phyloP scores from a whole-genome alignment of 2,797 vertebrate species.

The Spinus olivaceus region DNA sequence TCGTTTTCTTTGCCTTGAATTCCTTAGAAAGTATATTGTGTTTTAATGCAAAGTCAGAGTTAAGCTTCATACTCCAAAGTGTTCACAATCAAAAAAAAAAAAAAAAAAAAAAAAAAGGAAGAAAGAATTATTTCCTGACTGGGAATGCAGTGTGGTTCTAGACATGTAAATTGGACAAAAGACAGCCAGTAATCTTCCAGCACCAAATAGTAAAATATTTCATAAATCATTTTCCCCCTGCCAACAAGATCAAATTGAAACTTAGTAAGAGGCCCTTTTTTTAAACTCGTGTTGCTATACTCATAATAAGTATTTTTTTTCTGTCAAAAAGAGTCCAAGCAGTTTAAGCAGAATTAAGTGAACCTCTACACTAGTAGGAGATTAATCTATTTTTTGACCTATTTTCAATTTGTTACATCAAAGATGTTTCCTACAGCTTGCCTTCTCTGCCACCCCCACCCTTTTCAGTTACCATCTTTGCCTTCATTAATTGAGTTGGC shows the following conservation, averaged over 20 bases:
- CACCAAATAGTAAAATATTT: not conserved
- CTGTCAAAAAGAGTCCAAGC: not conserved
- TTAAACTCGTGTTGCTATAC: not conserved
- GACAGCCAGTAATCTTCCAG: not conserved
- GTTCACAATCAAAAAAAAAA: not conserved
- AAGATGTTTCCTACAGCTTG: not conserved
- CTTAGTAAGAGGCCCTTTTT: not conserved
- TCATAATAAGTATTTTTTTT: not conserved
- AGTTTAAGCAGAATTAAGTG: not conserved
- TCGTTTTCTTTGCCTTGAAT: not conserved
- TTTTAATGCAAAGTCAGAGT: not conserved
- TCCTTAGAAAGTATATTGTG: not conserved
- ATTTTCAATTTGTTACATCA: not conserved
- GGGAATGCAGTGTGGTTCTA: not conserved
- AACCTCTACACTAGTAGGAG: not conserved
- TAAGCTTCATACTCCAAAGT: not conserved
- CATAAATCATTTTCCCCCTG: not conserved
- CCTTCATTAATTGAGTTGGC: not conserved
- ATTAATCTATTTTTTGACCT: not conserved
- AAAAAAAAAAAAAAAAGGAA: too few relatives aligned
- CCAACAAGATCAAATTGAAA: not conserved
- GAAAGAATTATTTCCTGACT: not conserved
- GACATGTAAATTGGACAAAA: not conserved
- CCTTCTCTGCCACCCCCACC: not conserved
- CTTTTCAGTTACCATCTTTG: not conserved